phyloP scores from a whole-genome alignment of 2,888 invertebrate genomes.

The Athalia rosae region DNA sequence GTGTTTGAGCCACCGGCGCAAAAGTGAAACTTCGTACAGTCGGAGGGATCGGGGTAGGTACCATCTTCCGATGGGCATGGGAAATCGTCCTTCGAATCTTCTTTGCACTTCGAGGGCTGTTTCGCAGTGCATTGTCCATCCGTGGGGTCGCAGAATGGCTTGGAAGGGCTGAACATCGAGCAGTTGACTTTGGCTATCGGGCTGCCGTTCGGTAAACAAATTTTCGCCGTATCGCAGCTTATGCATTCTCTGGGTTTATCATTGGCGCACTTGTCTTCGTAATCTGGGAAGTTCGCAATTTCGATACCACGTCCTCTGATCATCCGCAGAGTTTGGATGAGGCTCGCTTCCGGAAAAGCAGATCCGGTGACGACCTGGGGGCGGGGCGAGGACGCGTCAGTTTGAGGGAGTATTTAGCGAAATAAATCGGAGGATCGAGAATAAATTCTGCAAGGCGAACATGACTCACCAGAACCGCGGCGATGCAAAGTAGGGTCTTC shows the following conservation, averaged over 20 bases:
- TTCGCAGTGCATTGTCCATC: conserved; percentile 30
- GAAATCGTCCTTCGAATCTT: conserved; percentile 5
- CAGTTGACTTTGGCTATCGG: conserved; percentile 27
- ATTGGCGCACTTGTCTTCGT: neutral
- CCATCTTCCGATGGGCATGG: conserved; percentile 48
- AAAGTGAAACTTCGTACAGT: conserved; percentile 47
- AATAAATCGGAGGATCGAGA: neutral
- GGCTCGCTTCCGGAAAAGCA: conserved; percentile 4
- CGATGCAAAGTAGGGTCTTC: conserved; percentile 17
- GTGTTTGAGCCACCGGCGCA: conserved; percentile 34
- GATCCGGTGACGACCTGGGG: conserved; percentile 20
- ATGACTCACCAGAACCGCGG: conserved; percentile 17
- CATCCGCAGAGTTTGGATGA: neutral
- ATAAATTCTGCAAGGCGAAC: neutral
- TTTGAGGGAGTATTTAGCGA: neutral
- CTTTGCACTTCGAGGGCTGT: neutral
- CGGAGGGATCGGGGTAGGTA: conserved; percentile 47
- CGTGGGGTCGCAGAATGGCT: conserved; percentile 37
- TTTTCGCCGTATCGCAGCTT: conserved; percentile 16
- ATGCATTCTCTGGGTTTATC: conserved; percentile 13
- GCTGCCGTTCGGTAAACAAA: conserved; percentile 29
- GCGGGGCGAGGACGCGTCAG: neutral
- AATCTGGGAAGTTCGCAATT: neutral
- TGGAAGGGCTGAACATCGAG: conserved; percentile 16
- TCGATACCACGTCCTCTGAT: neutral